A percentile compares a stretch with the other conserved stretches of the same genome.
phyloP scores from a whole-genome alignment of 2,888 invertebrate species.

The Chaetoderma sp. region DNA sequence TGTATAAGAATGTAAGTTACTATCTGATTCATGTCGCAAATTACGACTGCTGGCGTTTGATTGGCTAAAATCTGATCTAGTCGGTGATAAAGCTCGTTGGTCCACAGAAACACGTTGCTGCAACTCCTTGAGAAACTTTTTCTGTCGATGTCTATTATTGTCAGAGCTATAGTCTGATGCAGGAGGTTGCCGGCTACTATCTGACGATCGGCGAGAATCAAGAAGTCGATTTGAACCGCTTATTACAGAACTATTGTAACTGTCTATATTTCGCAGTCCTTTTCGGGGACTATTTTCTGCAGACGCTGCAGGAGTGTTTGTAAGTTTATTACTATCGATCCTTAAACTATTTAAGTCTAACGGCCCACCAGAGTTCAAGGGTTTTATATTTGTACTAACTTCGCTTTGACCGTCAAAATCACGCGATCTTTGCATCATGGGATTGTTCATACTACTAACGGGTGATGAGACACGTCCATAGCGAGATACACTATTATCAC shows the following conservation, averaged over 20 bases:
- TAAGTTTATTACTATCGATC: too few relatives aligned
- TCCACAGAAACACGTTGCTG: constrained; percentile 47
- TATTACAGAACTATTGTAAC: background rate
- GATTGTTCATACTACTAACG: constrained; percentile 39
- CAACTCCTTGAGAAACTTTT: constrained; percentile 44
- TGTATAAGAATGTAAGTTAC: constrained; percentile 45
- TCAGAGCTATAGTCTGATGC: constrained; percentile 43
- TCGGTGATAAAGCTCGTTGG: background rate
- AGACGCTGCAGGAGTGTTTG: background rate
- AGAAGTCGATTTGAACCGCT: background rate
- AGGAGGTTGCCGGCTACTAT: background rate
- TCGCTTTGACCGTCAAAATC: constrained; percentile 60
- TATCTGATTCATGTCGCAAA: constrained; percentile 48
- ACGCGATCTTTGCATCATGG: constrained; percentile 46
- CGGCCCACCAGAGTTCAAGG: background rate
- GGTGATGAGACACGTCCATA: constrained; percentile 13
- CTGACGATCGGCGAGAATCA: background rate
- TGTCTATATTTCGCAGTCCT: background rate
- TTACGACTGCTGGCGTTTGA: constrained; percentile 19
- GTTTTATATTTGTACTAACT: constrained; percentile 37
- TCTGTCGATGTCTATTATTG: constrained; percentile 43
- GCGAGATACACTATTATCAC: background rate
- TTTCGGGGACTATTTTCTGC: background rate
- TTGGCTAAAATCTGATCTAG: constrained; percentile 1
- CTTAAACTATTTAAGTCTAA: too few relatives aligned